Evolutionary conservation across 1,140 invertebrate species (phyloP).

Genomic region (Panagrolaimus sp.): DNA sequence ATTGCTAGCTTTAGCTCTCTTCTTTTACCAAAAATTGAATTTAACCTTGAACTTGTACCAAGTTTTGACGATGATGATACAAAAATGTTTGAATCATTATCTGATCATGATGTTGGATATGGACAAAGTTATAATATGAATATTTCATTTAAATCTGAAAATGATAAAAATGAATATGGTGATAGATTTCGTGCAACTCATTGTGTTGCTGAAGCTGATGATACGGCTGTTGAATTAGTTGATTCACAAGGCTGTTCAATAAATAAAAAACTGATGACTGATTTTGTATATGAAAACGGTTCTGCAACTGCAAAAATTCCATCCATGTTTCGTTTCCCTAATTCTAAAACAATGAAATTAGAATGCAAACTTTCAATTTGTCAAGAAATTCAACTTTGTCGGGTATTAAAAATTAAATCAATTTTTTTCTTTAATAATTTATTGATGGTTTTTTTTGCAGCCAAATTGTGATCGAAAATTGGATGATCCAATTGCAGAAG

Average conservation of each 20-base stretch:
- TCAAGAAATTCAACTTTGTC: background rate
- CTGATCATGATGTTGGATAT: background rate
- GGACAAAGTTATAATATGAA: background rate
- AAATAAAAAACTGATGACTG: background rate
- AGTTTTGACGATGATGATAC: background rate
- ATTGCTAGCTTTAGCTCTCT: background rate
- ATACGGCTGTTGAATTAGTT: background rate
- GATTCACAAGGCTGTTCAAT: background rate
- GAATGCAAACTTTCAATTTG: constrained; percentile 9
- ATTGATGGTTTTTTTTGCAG: background rate
- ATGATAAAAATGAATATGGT: background rate
- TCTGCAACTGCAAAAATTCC: background rate
- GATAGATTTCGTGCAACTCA: constrained; percentile 1
- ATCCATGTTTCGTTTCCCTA: constrained; percentile 7
- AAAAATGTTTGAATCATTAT: background rate
- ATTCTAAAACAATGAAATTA: constrained; percentile 4
- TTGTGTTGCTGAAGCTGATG: background rate
- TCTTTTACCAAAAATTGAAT: background rate
- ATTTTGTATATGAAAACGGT: constrained; percentile 1
- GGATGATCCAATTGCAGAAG: constrained; percentile 6
- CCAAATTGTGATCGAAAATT: background rate
- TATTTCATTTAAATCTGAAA: background rate
- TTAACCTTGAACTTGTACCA: background rate
- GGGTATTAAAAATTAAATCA: background rate
- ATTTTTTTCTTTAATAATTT: background rate